phyloP scores from a whole-genome alignment of 1,140 invertebrate species.

The Mycetomoellerius zeteki region DNA sequence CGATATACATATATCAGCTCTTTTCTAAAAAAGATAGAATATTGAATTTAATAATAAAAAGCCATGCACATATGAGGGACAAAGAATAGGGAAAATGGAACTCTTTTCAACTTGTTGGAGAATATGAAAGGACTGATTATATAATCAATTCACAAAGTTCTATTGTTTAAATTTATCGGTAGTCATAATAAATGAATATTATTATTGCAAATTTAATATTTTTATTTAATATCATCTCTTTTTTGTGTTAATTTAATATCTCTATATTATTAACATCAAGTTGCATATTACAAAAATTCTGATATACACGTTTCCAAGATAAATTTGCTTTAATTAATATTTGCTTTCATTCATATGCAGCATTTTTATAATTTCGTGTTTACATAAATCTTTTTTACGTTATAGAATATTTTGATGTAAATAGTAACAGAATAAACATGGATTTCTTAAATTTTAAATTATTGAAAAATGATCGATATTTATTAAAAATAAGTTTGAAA shows the following conservation, averaged over 20 bases:
- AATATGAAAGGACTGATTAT: constrained; percentile 38
- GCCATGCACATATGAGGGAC: not conserved
- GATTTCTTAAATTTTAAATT: not conserved
- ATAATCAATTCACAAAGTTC: constrained; percentile 12
- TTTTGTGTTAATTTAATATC: not conserved
- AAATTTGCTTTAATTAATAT: constrained; percentile 1
- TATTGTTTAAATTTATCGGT: constrained; percentile 47
- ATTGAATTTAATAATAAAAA: constrained; percentile 55
- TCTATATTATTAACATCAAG: constrained; percentile 20
- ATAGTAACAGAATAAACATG: not conserved
- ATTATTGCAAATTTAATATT: constrained; percentile 12
- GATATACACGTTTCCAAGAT: not conserved
- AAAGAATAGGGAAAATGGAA: constrained; percentile 37
- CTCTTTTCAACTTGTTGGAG: constrained; percentile 9
- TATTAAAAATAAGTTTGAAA: not conserved
- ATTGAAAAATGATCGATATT: not conserved
- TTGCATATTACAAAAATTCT: not conserved
- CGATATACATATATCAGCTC: not conserved
- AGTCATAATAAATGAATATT: not conserved
- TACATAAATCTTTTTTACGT: not conserved
- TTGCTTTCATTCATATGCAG: not conserved
- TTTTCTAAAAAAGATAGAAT: not conserved
- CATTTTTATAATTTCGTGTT: not conserved
- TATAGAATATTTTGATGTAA: not conserved
- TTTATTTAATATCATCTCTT: not conserved